Evolutionary conservation across 2,113 vertebrate genomes (phyloP), one percentile per base, ranked within the genome.

Genomic region (Notiomystis cincta): DNA sequence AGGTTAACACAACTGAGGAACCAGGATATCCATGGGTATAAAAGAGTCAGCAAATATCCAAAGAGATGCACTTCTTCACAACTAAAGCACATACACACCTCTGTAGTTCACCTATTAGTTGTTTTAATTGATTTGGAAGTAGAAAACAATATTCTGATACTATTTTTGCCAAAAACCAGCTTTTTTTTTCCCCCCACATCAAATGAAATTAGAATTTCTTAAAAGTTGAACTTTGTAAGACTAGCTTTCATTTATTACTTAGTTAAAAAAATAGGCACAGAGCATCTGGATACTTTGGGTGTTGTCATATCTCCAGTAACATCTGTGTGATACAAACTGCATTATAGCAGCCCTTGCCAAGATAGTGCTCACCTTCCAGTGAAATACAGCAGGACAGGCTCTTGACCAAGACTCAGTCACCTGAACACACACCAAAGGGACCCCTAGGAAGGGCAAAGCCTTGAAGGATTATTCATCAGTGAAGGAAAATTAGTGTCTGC

Each of bases 41-140:
- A 86, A 88, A 58, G 6, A 47, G 10, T 57, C 54, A 80, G 28
- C 19, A 92, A 73, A 62, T 61, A 92, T 35, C 33, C 62, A 73
- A 60, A 69, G 6, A 13, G 30, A 42, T 35, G 18, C 6, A 80
- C 11, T 75, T 19, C 15, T 47, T 88, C 38, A 42, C 2, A 8
- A 15, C 23, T 65, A 58, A 82, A 86, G 25, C 31, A 61, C 2
- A 1, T 37, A 30, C 4, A 7, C 0, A 0, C 20, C 5, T 44
- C 75, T 45, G n/a, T 53, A 92, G 20, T 40, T 92, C 48, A 71
- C 10, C 27, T 61, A 12, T 24, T 33, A 54, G 14, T 33, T 76
- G 9, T 40, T 82, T 82, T 33, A 53, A 85, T 65, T 82, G 3
- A 9, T 86, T 72, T 65, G 15, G 19, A 72, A 62, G 13, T 30